These are phyloP conservation scores for Odontomyia ornata DNA, from an alignment of 2,888 invertebrate genomes.

Conservation along the genomic window DNA sequence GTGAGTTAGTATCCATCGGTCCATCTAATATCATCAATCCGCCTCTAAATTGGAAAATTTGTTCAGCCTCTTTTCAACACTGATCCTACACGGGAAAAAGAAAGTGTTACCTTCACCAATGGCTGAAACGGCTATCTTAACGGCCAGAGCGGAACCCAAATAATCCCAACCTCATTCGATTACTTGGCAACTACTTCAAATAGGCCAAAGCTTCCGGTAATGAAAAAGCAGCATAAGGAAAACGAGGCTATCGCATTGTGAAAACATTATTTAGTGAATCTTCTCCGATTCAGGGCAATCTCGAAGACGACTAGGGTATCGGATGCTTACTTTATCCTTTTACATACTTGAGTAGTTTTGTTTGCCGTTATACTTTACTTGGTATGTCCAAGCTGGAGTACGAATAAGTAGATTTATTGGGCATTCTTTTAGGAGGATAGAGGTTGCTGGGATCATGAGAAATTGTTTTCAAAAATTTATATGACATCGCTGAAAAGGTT, in stretches of 20 bases:
- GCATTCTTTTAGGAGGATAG: no score
- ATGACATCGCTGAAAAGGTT: no score
- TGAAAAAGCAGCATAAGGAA: conserved; percentile 12
- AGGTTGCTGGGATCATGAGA: no score
- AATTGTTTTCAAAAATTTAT: no score
- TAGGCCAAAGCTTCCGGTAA: background rate
- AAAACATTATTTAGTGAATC: conserved; percentile 28
- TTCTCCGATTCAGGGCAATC: background rate
- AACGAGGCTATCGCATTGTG: background rate
- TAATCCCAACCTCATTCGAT: conserved; percentile 29
- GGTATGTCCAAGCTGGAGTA: background rate
- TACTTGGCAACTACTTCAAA: conserved; percentile 28
- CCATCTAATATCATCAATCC: conserved; percentile 20
- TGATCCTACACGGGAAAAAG: background rate
- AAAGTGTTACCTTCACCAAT: conserved; percentile 9
- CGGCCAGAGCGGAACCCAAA: background rate
- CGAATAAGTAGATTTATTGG: conserved; percentile 1
- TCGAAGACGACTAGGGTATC: background rate
- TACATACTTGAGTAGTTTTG: conserved; percentile 33
- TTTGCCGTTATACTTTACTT: conserved; percentile 27
- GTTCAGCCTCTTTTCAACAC: background rate
- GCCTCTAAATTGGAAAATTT: conserved; percentile 25
- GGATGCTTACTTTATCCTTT: conserved; percentile 24
- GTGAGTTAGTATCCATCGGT: background rate
- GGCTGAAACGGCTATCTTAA: background rate